Evolutionary conservation across 1,140 invertebrate species (phyloP), one percentile per base, ranked within the genome.

Genomic region (Augochlora pura): DNA sequence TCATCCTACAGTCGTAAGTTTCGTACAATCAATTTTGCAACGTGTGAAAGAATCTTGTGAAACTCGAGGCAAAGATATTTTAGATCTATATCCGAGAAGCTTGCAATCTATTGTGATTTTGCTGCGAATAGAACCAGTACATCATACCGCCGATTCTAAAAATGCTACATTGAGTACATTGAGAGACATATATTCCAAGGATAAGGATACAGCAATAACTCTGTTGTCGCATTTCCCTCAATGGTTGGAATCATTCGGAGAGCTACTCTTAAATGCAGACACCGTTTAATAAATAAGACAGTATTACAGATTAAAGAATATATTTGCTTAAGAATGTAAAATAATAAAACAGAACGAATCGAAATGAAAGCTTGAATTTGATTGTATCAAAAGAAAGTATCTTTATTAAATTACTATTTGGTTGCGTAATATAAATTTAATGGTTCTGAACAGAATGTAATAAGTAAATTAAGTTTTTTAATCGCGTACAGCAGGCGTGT

Each of bases 201-300:
- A 88, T 66, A 81, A 85, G 3, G 72, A 89, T 60, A 83, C 87
- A 76, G 54, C 80, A 12, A 65, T 90, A 25, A 89, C 89, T 67
- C 78, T 93, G 12, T 66, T 92, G 9, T 88, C 88, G 8, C 91
- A 93, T 70, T 93, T 88, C 86, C 88, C 90, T 27, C 49, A 73
- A 1, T 92, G 92, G 92, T 39, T 93, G 12, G 73, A 87, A 60
- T 42, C 60, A 23, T 75, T 88, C 27, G 54, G 80, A 23, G 59
- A 66, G 21, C 23, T 46, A 25, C 18, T 49, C 5, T 49, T 64
- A 23, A n/a, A 49, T 62, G 38, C 32, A 16, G 14, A 38, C 8
- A 39, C 49, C 21, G 10, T 54, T 59, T 12, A 18, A 10, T 49
- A 18, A 79, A 60, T n/a, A 8, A 10, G n/a, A 32, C 9, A 3